A percentile compares a stretch with the other conserved stretches of the same genome.
phyloP scores from a whole-genome alignment of 2,113 vertebrate species.

The Vulpes lagopus region DNA sequence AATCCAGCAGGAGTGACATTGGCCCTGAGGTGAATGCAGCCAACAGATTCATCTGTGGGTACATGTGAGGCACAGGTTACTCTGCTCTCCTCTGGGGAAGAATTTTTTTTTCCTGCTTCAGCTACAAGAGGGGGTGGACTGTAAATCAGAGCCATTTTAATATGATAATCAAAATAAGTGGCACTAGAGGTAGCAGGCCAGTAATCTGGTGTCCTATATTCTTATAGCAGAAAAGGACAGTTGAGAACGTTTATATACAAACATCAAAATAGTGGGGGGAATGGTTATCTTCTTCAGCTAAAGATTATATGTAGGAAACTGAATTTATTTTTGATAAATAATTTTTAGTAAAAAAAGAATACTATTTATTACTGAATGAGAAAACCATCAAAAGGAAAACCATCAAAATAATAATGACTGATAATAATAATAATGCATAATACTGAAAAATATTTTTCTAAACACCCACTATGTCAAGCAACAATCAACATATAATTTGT shows the following conservation, averaged over 20 bases:
- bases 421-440: background rate
- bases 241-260: rapidly evolving
- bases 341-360: background rate
- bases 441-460: background rate
- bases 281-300: background rate
- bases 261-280: background rate
- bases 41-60: background rate
- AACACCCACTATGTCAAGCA: background rate
- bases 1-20: background rate
- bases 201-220: no score
- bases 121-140: rapidly evolving
- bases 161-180: background rate
- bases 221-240: background rate
- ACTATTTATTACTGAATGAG: background rate
- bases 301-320: background rate
- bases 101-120: background rate
- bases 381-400: slow-evolving; percentile 53
- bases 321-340: background rate
- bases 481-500: background rate
- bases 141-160: background rate
- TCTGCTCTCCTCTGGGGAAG: rapidly evolving
- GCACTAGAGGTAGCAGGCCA: background rate
- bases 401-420: background rate
- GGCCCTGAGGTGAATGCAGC: background rate
- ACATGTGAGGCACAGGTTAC: no score